Base-by-base conservation (phyloP, 2,888 invertebrate genomes). In the Pseudococcus jackbeardsleyi region DNA sequence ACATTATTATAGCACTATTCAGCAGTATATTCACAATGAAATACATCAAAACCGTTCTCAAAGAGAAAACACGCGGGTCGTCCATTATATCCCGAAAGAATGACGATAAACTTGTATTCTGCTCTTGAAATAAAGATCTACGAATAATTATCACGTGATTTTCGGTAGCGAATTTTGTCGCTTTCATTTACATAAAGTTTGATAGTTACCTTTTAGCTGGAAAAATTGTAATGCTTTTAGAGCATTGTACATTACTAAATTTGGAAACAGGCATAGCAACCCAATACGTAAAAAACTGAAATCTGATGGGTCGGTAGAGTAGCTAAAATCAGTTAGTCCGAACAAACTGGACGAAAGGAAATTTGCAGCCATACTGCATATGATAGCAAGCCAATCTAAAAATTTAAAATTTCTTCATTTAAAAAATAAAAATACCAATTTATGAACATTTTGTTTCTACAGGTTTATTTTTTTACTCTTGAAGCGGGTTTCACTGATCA, bases 371-470 rank as follows among this genome's bases (percentile, higher is more conserved):
- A 86, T 59, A 46, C 86, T 86, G 17, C 42, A 59, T 8, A 68
- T 46, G 11, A 86, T 17, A 39, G 86, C 86, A 7, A 86, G 46
- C 86, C 86, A 86, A 68, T 86, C 86, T 86, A 85, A 3, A 46
- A 82, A 72, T n/a, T 42, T 9, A 42, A 42, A 42, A 42, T 42
- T 42, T 42, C 42, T 42, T 9, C 42, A 42, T 42, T 42, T 42
- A 0, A 42, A 42, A 42, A 1, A 42, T 8, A 42, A 42, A 8
- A 8, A 6, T 42, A 42, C 42, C 3, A 42, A 42, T 33, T 33
- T 33, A 33, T 0, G 42, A 42, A 3, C 42, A 42, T 3, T 42
- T 42, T 8, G 42, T 42, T 42, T 42, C 26, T 42, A 42, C 6
- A 42, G 8, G 9, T 9, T 42, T 8, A 42, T 42, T 42, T 33